phyloP scores from a whole-genome alignment of 2,113 vertebrate genomes.

The Ondatra zibethicus region DNA sequence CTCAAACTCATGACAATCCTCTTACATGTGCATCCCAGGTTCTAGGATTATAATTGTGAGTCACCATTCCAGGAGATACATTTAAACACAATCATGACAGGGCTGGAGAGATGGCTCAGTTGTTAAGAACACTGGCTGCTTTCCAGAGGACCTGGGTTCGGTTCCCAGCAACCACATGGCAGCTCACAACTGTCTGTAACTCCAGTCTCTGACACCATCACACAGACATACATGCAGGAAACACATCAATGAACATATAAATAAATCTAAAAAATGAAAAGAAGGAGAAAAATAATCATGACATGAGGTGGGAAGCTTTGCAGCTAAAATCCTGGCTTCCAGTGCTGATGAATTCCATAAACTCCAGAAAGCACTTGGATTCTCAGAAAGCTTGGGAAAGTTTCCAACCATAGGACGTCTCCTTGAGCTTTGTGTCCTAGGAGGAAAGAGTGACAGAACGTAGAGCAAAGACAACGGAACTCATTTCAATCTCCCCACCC shows the following conservation, averaged over 20 bases:
- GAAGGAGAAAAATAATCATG: no score
- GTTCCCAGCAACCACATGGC: no score
- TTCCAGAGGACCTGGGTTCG: no score
- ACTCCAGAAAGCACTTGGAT: conserved; percentile 54
- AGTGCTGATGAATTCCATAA: neutral
- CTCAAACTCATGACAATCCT: neutral
- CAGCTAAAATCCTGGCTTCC: conserved; percentile 68
- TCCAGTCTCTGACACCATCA: no score
- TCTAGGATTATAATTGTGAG: neutral
- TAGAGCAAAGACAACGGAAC: neutral
- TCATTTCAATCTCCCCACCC: neutral
- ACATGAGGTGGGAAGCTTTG: conserved; percentile 55
- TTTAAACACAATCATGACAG: neutral
- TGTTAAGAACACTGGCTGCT: no score
- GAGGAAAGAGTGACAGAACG: no score
- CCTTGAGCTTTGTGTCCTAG: neutral
- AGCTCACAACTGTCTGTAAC: no score
- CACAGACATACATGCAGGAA: no score
- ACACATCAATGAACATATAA: no score
- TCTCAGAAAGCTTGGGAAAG: conserved; percentile 53
- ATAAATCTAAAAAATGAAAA: no score
- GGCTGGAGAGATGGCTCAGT: no score
- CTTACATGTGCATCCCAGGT: neutral
- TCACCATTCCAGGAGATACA: neutral
- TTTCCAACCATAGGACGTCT: conserved; percentile 48